Conservation (phyloP, 2,888 invertebrate species). For the Blastobasis lacticolella region DNA sequence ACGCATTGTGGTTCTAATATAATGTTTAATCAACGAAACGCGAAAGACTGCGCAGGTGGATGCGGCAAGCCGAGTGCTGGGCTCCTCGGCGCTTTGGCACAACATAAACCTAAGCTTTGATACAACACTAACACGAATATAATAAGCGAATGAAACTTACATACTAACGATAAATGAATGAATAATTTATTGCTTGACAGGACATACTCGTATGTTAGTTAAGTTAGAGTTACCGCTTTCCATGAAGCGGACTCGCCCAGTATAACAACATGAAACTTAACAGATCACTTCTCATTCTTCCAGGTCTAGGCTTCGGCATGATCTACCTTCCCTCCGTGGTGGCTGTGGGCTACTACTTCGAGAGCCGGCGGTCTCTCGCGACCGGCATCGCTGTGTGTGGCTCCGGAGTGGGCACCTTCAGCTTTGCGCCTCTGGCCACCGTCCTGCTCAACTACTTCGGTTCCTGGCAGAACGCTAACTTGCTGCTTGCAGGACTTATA, state of each 20-base stretch:
- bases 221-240: neutral
- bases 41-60: too few relatives aligned
- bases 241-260: neutral
- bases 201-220: too few relatives aligned
- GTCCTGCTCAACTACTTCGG: slow-evolving; percentile 83
- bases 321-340: slow-evolving; percentile 97
- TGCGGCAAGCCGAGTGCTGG: too few relatives aligned
- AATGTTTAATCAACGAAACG: too few relatives aligned
- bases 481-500: slow-evolving; percentile 93
- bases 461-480: slow-evolving; percentile 91
- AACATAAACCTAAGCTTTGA: too few relatives aligned
- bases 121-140: too few relatives aligned
- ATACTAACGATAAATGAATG: too few relatives aligned
- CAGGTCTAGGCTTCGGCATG: slow-evolving; percentile 93
- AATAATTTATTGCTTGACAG: too few relatives aligned
- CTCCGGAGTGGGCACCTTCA: slow-evolving; percentile 94
- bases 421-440: slow-evolving; percentile 93
- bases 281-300: slow-evolving; percentile 17
- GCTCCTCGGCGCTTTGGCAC: too few relatives aligned
- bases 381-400: slow-evolving; percentile 97
- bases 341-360: slow-evolving; percentile 97
- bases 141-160: too few relatives aligned
- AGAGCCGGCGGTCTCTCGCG: slow-evolving; percentile 93
- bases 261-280: neutral
- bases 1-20: too few relatives aligned